Conservation (phyloP, 2,797 vertebrate genomes). For the Myiotriccus ornatus region DNA sequence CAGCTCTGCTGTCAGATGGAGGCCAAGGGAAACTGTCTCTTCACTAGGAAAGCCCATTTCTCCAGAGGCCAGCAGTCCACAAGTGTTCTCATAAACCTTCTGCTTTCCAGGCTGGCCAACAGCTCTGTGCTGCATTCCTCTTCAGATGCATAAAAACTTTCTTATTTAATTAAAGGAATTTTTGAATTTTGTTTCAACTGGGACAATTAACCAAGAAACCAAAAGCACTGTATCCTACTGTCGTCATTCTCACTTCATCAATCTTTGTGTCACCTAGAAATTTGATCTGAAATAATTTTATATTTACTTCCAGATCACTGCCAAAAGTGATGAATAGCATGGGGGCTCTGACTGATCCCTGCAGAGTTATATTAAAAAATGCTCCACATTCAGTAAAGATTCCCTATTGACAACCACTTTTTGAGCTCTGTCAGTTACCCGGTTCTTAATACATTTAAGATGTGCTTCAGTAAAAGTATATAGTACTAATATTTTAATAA, state of each 20-base stretch:
- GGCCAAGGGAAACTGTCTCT: background rate
- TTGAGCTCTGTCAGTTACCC: conserved; percentile 55
- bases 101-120: background rate
- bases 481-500: conserved; percentile 64
- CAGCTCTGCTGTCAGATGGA: background rate
- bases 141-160: background rate
- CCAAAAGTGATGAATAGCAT: conserved; percentile 43
- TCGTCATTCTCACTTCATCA: background rate
- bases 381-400: conserved; percentile 39
- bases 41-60: background rate
- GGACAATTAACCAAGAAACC: background rate
- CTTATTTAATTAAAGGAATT: background rate
- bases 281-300: conserved; percentile 44
- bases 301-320: conserved; percentile 56
- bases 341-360: conserved; percentile 36
- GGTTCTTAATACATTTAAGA: conserved; percentile 27
- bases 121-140: background rate
- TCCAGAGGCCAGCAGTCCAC: background rate
- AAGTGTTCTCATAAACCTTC: background rate
- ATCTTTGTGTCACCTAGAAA: conserved; percentile 28
- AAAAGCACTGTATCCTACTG: background rate
- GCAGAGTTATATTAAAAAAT: conserved; percentile 18
- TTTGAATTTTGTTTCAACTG: background rate
- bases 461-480: conserved; percentile 23
- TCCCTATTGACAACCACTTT: conserved; percentile 60